Evolutionary conservation across 2,888 invertebrate genomes (phyloP), one percentile per base, ranked within the genome.

Genomic region (Ennomos quercinarius): DNA sequence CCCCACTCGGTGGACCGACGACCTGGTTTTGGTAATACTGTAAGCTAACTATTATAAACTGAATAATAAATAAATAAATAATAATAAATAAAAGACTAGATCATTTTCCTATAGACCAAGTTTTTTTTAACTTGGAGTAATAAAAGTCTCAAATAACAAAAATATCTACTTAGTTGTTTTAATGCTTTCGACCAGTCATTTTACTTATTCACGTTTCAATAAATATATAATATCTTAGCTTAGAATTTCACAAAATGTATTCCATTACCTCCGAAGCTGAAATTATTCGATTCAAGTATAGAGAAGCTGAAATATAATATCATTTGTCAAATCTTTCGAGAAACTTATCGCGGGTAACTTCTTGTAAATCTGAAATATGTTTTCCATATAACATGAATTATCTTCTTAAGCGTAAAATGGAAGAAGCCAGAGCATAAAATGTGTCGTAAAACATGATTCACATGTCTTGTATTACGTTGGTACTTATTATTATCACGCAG

Each of bases 371-470:
- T 74, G 67, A 72, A 73, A 76, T 76, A 78, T 72, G 68, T 73
- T 71, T 60, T 73, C 73, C 68, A 74, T 71, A 70, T 70, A 66
- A 73, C 72, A 72, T 72, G 75, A 79, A 77, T 76, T 77, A 80
- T 77, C 70, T 73, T 61, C 72, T 72, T 71, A 72, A 78, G 71
- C 78, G 73, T 80, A 76, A 81, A 80, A 75, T 77, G 77, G 79
- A 81, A 78, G 78, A 78, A 74, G 75, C 77, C 67, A 70, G 71
- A 73, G 67, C 75, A 76, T 84, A 81, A 84, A 83, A 80, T 79
- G 74, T 71, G 73, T 77, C 81, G 73, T 84, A 84, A 85, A 84
- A 80, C 77, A 80, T 77, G 81, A 80, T 81, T 86, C 78, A 80
- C 80, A 80, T 77, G 76, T 57, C 61, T 41, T 61, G 62, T 78